phyloP scores from a whole-genome alignment of 2,797 vertebrate genomes.

The Eutrigla gurnardus region DNA sequence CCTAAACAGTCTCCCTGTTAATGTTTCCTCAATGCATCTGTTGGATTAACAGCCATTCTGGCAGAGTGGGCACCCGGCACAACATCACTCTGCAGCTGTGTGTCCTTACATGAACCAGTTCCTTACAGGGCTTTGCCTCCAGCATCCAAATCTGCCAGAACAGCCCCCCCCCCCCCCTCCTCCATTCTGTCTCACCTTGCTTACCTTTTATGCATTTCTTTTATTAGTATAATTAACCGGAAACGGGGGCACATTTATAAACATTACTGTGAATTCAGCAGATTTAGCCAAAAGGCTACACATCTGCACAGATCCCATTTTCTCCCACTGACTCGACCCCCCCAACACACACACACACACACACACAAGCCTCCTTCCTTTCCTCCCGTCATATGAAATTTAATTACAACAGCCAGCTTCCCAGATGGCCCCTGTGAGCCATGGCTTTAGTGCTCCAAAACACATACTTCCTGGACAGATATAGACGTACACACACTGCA shows the following conservation, averaged over 20 bases:
- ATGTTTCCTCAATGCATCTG: constrained; percentile 44
- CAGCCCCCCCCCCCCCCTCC: neutral
- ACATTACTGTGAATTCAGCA: no score
- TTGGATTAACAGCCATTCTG: constrained; percentile 57
- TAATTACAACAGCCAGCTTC: constrained; percentile 75
- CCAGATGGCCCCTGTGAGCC: constrained; percentile 77
- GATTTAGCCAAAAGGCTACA: no score
- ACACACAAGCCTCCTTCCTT: constrained; percentile 13
- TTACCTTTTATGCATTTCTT: constrained; percentile 1
- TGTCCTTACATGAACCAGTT: constrained; percentile 46
- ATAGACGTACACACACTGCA: constrained; percentile 52
- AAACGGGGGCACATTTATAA: no score
- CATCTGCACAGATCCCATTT: no score
- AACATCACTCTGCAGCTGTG: constrained; percentile 49
- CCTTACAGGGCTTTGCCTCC: constrained; percentile 29
- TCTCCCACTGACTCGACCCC: constrained; percentile 4
- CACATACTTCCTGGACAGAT: constrained; percentile 66
- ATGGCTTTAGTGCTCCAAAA: constrained; percentile 58
- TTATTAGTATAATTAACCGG: no score
- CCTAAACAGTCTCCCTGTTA: neutral
- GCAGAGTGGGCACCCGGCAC: constrained; percentile 35
- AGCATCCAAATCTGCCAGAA: constrained; percentile 35
- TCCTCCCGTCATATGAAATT: constrained; percentile 64
- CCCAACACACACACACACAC: constrained; percentile 1
- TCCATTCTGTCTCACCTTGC: constrained; percentile 15